phyloP scores from a whole-genome alignment of 2,888 invertebrate species.

The Osedax frankpressi region DNA sequence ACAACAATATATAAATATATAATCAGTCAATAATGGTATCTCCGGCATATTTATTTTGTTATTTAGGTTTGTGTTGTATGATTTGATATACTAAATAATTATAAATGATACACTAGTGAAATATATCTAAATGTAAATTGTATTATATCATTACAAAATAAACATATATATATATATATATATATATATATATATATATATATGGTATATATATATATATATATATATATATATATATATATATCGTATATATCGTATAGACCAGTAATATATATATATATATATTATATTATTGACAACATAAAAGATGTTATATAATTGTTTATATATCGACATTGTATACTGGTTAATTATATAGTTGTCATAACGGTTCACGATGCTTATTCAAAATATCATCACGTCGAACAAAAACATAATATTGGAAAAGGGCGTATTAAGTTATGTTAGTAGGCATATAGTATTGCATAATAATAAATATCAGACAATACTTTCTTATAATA shows the following conservation, averaged over 20 bases:
- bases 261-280: neutral
- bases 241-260: neutral
- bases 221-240: neutral
- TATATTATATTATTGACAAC: neutral
- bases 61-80: too few relatives aligned
- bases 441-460: too few relatives aligned
- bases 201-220: neutral
- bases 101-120: too few relatives aligned
- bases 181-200: neutral
- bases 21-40: neutral
- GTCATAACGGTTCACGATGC: constrained; percentile 2
- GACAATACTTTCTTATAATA: too few relatives aligned
- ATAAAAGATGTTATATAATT: neutral
- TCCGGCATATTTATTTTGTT: neutral
- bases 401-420: too few relatives aligned
- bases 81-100: too few relatives aligned
- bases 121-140: constrained; percentile 1
- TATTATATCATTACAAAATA: too few relatives aligned
- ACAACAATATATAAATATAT: neutral
- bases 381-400: too few relatives aligned
- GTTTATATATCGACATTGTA: too few relatives aligned
- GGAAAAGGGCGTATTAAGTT: too few relatives aligned
- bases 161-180: neutral
- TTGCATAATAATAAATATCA: too few relatives aligned
- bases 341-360: neutral